Percentiles rank a stretch among this genome's conserved stretches.
phyloP scores from a whole-genome alignment of 2,113 vertebrate genomes.

The Anthoscopus minutus region DNA sequence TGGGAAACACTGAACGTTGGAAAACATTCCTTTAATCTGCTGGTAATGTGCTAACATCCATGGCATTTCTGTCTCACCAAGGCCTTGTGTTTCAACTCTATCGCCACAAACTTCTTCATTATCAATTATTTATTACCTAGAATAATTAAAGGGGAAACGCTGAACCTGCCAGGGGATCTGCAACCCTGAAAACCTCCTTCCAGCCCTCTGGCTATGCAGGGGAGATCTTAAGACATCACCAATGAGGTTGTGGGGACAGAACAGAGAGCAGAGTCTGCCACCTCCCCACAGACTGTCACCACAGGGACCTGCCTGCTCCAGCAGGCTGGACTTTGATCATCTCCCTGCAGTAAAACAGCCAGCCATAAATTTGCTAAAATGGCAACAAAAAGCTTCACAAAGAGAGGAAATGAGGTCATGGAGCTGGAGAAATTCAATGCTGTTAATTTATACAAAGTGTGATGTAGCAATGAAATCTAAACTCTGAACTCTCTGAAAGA shows the following conservation, averaged over 20 bases:
- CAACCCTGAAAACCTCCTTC: not conserved
- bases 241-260: not conserved
- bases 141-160: not conserved
- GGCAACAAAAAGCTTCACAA: not conserved
- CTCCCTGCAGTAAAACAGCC: not conserved
- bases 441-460: not conserved
- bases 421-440: not conserved
- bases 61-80: not conserved
- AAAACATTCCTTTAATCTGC: not conserved
- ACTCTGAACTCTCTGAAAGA: not conserved
- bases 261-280: not conserved
- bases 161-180: not conserved
- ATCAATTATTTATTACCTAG: not conserved
- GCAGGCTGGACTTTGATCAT: not conserved
- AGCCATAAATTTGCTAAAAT: not conserved
- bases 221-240: not conserved
- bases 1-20: rapidly evolving
- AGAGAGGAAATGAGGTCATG: not conserved
- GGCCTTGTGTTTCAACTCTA: not conserved
- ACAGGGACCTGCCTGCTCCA: not conserved
- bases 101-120: not conserved
- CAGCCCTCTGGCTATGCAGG: not conserved
- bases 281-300: not conserved
- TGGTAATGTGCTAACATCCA: rapidly evolving
- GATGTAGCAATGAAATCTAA: not conserved